phyloP scores from a whole-genome alignment of 2,113 vertebrate species.

The Upupa epops region DNA sequence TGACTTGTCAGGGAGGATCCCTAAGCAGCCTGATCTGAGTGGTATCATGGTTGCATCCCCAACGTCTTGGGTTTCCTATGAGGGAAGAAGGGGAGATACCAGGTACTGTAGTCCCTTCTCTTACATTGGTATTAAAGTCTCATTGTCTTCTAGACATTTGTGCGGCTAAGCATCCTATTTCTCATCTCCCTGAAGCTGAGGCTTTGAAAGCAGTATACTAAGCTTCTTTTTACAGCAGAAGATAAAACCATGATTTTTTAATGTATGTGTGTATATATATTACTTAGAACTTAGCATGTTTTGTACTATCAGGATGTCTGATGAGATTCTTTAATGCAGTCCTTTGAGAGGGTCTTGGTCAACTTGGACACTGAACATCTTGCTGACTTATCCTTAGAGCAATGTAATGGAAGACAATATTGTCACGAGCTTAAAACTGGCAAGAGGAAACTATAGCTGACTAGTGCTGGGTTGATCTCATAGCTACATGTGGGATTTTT shows the following conservation, averaged over 20 bases:
- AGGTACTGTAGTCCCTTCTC: background rate
- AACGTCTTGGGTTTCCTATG: background rate
- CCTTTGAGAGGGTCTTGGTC: background rate
- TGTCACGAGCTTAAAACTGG: background rate
- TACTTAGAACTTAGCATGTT: background rate
- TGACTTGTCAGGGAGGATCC: background rate
- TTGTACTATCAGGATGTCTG: background rate
- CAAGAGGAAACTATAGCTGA: background rate
- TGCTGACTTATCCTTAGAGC: background rate
- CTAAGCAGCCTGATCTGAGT: background rate
- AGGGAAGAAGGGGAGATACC: background rate
- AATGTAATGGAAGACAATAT: background rate
- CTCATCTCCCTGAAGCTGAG: background rate
- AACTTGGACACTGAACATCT: background rate
- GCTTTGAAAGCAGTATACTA: background rate
- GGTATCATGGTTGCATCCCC: background rate
- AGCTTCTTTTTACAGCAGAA: background rate
- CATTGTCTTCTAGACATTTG: background rate
- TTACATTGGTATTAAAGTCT: background rate
- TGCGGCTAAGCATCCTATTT: background rate
- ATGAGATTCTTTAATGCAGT: background rate
- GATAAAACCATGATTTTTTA: background rate
- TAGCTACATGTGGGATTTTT: background rate
- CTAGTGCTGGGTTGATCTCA: background rate
- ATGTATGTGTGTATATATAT: rapidly evolving